These are phyloP conservation scores for Pachyrhynchus sulphureomaculatus DNA, from an alignment of 1,140 invertebrate genomes.

Conservation along the genomic window DNA sequence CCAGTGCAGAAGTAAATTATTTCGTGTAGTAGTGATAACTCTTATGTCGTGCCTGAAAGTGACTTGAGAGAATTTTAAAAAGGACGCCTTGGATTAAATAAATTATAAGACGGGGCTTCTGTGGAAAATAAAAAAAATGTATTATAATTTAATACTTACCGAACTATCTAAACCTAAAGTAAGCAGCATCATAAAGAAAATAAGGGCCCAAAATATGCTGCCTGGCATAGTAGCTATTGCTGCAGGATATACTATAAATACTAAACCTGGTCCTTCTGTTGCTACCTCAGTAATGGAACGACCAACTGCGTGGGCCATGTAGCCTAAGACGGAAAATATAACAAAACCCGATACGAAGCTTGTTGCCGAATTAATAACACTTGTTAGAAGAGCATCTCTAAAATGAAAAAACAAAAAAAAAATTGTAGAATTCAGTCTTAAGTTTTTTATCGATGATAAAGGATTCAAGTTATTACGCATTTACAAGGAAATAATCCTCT, in stretches of 20 bases:
- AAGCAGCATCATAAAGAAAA: conserved; percentile 96
- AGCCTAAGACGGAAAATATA: conserved; percentile 95
- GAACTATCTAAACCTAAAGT: conserved; percentile 92
- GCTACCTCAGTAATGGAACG: conserved; percentile 81
- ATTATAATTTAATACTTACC: conserved; percentile 63
- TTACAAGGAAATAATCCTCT: too few species aligned
- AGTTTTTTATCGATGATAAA: too few species aligned
- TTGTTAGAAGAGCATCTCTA: conserved; percentile 94
- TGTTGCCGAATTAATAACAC: conserved; percentile 92
- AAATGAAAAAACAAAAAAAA: too few species aligned
- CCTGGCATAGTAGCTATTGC: conserved; percentile 96
- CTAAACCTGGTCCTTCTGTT: conserved; percentile 85
- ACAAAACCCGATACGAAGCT: conserved; percentile 97
- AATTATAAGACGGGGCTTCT: too few species aligned
- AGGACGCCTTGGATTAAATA: too few species aligned
- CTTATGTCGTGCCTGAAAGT: too few species aligned
- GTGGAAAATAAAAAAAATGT: too few species aligned
- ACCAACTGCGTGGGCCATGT: conserved; percentile 87
- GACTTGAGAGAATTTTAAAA: too few species aligned
- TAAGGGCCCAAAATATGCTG: conserved; percentile 88
- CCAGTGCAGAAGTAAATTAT: too few species aligned
- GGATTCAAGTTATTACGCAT: too few species aligned
- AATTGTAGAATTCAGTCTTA: too few species aligned
- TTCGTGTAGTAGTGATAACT: too few species aligned
- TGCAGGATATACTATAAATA: conserved; percentile 94